These are phyloP conservation scores for Ursus arctos DNA, from an alignment of 2,113 vertebrate species.

Conservation along the genomic window DNA sequence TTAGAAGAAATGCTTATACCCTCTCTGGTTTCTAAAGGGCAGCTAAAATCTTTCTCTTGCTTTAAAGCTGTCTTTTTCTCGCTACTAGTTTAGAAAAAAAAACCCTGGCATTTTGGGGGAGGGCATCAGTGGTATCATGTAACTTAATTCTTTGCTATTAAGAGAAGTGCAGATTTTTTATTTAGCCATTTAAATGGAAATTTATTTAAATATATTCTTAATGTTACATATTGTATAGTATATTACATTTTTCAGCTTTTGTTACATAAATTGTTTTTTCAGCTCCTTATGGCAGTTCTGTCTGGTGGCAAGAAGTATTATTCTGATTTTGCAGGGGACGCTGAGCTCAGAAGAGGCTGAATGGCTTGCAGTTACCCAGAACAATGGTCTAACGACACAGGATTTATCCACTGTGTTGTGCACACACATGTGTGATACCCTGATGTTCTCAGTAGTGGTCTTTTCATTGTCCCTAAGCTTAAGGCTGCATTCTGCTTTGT, in stretches of 20 bases:
- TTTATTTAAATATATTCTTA: conserved; percentile 47
- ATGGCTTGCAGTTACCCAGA: neutral
- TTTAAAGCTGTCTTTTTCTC: conserved; percentile 44
- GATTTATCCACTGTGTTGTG: neutral
- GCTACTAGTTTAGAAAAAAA: neutral
- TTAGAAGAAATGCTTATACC: conserved; percentile 52
- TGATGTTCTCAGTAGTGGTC: neutral
- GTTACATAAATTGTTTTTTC: neutral
- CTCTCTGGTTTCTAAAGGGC: conserved; percentile 33
- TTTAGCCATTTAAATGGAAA: conserved; percentile 47
- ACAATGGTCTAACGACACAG: neutral
- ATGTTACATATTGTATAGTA: neutral
- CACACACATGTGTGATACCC: fast-evolving
- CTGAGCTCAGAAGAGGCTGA: neutral
- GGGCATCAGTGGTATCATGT: neutral
- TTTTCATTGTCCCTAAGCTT: neutral
- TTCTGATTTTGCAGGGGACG: neutral
- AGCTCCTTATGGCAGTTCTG: neutral
- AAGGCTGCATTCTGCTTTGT: neutral
- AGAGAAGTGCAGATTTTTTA: conserved; percentile 21
- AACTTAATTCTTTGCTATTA: conserved; percentile 36
- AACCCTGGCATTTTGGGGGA: neutral
- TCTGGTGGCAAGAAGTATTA: neutral
- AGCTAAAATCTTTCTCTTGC: conserved; percentile 50
- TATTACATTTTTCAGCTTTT: neutral